These are phyloP conservation scores for Drosophila sproati DNA, from an alignment of 1,140 invertebrate genomes.

Conservation along the genomic window DNA sequence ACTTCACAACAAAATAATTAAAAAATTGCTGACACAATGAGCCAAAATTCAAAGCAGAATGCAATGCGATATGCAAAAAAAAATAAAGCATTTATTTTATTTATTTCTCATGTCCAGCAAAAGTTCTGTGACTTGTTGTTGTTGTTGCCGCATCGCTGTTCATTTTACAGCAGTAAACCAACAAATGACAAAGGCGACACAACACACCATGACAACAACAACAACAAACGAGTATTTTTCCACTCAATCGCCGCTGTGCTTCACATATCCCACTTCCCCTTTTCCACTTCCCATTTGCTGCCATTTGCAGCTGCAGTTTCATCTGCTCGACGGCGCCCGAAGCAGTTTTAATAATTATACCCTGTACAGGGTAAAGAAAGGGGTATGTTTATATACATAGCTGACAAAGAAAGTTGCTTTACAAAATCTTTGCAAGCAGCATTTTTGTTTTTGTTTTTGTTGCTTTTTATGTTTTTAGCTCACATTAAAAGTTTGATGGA, in stretches of 20 bases:
- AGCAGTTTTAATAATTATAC: slow-evolving; percentile 74
- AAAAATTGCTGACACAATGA: slow-evolving; percentile 53
- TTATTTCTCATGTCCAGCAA: not conserved
- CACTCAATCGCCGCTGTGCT: not conserved
- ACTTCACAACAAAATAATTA: slow-evolving; percentile 77
- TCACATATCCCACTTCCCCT: slow-evolving; percentile 12
- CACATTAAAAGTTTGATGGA: too few relatives aligned
- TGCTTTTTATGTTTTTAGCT: too few relatives aligned
- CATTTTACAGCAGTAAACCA: slow-evolving; percentile 67
- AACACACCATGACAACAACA: slow-evolving; percentile 24
- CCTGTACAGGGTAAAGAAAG: not conserved
- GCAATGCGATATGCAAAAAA: slow-evolving; percentile 42
- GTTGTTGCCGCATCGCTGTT: slow-evolving; percentile 57
- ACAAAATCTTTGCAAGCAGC: too few relatives aligned
- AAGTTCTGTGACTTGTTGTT: slow-evolving; percentile 7
- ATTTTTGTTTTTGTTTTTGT: too few relatives aligned
- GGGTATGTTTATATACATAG: not conserved
- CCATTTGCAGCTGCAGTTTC: slow-evolving; percentile 20
- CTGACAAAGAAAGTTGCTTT: too few relatives aligned
- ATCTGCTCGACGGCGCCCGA: slow-evolving; percentile 35
- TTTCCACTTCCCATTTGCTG: slow-evolving; percentile 6
- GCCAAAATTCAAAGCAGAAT: slow-evolving; percentile 37
- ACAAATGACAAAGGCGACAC: slow-evolving; percentile 64
- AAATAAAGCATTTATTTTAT: not conserved
- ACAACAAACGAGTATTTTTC: not conserved